These are phyloP conservation scores for Oligia fasciuncula DNA, from an alignment of 2,888 invertebrate genomes.

Conservation along the genomic window DNA sequence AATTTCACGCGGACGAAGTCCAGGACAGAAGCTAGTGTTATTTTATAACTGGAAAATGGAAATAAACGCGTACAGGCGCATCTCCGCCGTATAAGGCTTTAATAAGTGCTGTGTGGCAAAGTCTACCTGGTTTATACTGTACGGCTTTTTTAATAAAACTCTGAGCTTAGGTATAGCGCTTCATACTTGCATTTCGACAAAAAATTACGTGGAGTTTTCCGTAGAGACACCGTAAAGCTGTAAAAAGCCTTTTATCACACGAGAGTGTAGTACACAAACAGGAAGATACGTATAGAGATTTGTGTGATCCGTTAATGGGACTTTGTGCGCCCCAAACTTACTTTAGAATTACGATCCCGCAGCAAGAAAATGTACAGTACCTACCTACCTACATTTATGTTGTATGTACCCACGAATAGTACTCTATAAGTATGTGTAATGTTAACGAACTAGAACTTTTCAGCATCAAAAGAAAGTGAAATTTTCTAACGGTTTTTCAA, in stretches of 20 bases:
- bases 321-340: conserved; percentile 26
- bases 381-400: background rate
- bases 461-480: conserved; percentile 11
- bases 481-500: conserved; percentile 8
- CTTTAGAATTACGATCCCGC: conserved; percentile 31
- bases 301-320: conserved; percentile 30
- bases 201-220: conserved; percentile 24
- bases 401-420: background rate
- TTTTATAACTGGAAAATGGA: background rate
- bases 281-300: conserved; percentile 31
- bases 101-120: background rate
- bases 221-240: conserved; percentile 13
- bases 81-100: background rate
- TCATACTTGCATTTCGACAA: conserved; percentile 12
- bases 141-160: background rate
- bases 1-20: background rate
- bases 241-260: conserved; percentile 43
- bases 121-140: background rate
- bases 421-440: background rate
- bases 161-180: background rate
- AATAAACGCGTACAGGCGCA: background rate
- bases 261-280: conserved; percentile 5
- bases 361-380: conserved; percentile 12
- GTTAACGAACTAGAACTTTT: conserved; percentile 1
- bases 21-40: background rate